Base-by-base conservation (phyloP, 2,888 invertebrate species). In the Spatulosminthurus flaviceps region DNA sequence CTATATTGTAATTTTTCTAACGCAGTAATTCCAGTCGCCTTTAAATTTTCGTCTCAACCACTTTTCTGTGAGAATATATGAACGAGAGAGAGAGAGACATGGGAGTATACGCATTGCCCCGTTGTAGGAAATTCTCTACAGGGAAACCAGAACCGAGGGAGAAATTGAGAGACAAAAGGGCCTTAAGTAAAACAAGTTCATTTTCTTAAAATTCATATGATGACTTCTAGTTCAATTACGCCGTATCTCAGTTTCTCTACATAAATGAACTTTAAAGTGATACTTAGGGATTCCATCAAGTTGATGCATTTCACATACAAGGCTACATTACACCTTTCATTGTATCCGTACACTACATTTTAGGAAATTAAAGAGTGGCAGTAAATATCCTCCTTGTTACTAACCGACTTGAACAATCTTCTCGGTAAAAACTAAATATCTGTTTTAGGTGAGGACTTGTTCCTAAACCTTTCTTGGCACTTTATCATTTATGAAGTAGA, bases 181-280 rank as follows among this genome's bases (percentile, higher is more conserved):
- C 75, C 75, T 64, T n/a, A 60, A 61, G 75, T 60, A 28, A 75
- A 29, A 64, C 75, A 29, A 75, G 75, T 75, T 75, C 64, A 75
- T 75, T 75, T 75, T 73, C 73, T 43, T 73, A 22, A 73, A 51
- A 51, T 19, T 41, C 29, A 70, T 19, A 41, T 70, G 70, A 70
- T 26, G 70, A 70, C 70, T 29, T 41, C 29, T 34, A n/a, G 22
- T 70, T 19, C 70, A 41, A 34, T 70, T 21, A 34, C n/a, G 28
- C 28, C 24, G 28, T 67, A 24, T 28, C 24, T 64, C 22, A 64
- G 26, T 22, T 22, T 22, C 2, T 13, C 28, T 64, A 13, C 24
- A 22, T 24, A 64, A 64, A 64, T 67, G 26, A 29, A 67, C 67
- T 67, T 64, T 22, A 24, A 64, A 24, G 24, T 19, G 26, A 64